Percentiles rank a stretch among this genome's conserved stretches.
Conservation (phyloP, 2,113 vertebrate species). For the Mirza zaza region DNA sequence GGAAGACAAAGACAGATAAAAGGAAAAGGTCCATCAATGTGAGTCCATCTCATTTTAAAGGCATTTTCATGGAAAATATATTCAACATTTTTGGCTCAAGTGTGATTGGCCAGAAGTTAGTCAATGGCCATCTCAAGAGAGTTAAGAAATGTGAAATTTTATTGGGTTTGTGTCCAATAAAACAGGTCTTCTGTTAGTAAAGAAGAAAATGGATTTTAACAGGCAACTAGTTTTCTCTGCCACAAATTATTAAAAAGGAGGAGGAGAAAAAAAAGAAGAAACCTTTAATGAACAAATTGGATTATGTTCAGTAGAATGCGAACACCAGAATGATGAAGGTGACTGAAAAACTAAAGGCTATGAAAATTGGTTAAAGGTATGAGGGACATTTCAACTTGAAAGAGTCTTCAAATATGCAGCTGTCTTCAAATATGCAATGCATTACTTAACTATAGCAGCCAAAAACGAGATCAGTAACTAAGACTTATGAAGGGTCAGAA, state of each 20-base stretch:
- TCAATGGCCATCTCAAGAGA: not conserved
- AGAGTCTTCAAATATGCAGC: not conserved
- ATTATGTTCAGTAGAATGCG: not conserved
- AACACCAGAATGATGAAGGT: not conserved
- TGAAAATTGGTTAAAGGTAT: not conserved
- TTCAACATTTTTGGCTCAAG: not conserved
- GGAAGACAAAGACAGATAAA: not conserved
- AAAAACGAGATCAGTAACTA: not conserved
- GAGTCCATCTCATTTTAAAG: not conserved
- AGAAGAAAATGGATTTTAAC: not conserved
- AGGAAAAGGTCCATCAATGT: not conserved
- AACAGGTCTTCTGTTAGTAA: not conserved
- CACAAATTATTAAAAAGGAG: not conserved
- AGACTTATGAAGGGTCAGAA: not conserved
- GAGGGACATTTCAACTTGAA: not conserved
- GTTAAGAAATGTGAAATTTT: constrained; percentile 12
- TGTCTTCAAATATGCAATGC: not conserved
- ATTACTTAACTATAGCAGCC: not conserved
- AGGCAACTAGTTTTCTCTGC: not conserved
- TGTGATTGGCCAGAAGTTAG: not conserved
- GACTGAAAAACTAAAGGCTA: not conserved
- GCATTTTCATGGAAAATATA: not conserved
- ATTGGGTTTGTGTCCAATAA: not conserved
- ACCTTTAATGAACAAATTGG: not conserved
- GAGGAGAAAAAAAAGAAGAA: not conserved